Conservation (phyloP, 2,113 vertebrate species). For the Etia nguti region DNA sequence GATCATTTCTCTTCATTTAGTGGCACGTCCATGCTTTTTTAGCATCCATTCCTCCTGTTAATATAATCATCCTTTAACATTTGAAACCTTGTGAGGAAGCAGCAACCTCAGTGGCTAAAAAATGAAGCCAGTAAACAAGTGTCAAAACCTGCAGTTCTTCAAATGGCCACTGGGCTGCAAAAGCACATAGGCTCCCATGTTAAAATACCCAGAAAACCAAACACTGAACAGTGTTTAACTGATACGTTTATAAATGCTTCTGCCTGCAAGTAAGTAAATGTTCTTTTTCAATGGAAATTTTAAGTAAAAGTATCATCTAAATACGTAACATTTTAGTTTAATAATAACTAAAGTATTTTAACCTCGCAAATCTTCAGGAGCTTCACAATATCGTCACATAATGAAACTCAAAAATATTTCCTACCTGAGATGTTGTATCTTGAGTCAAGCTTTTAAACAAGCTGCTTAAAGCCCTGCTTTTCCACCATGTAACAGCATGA, state of each 20-base stretch:
- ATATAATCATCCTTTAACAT: neutral
- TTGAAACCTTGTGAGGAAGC: neutral
- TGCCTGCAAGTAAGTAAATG: too few species aligned
- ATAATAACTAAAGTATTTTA: neutral
- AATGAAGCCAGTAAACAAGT: neutral
- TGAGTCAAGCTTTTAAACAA: neutral
- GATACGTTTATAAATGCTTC: neutral
- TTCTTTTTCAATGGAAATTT: neutral
- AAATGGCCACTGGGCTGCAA: neutral
- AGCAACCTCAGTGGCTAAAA: neutral
- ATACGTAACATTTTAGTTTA: neutral
- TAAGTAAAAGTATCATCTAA: neutral
- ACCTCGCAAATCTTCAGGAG: neutral
- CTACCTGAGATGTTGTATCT: neutral
- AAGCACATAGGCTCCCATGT: neutral
- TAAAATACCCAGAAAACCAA: neutral
- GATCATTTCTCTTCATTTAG: neutral
- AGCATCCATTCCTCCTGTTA: neutral
- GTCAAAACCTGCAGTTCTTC: neutral
- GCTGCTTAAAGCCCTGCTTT: neutral
- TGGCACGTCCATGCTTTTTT: neutral
- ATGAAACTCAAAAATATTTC: neutral
- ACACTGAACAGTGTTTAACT: neutral
- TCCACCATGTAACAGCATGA: neutral
- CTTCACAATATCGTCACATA: neutral